Evolutionary conservation across 2,888 invertebrate genomes (phyloP).

Genomic region (Polyommatus icarus): DNA sequence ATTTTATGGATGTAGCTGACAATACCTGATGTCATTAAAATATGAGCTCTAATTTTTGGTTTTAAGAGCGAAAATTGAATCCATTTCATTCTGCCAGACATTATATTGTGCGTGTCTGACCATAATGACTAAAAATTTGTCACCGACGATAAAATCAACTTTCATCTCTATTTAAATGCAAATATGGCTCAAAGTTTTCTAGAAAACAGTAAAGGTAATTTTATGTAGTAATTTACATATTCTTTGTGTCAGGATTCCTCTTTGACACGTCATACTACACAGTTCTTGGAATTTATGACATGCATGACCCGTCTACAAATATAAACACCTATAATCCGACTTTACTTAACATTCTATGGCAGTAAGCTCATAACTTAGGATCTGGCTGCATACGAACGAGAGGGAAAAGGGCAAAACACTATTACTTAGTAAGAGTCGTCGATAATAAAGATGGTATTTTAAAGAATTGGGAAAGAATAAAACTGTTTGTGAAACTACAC

Average conservation of each 20-base stretch:
- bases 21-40: constrained; percentile 11
- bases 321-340: constrained; percentile 15
- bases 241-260: constrained; percentile 43
- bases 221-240: constrained; percentile 38
- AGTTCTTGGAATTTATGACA: constrained; percentile 28
- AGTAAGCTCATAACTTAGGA: not conserved
- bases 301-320: not conserved
- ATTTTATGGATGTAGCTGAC: not conserved
- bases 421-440: not conserved
- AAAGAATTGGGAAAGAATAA: not conserved
- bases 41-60: constrained; percentile 1
- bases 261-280: constrained; percentile 44
- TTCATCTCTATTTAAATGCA: constrained; percentile 30
- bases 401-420: not conserved
- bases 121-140: constrained; percentile 15
- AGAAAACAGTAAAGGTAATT: constrained; percentile 20
- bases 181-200: constrained; percentile 34
- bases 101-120: constrained; percentile 28
- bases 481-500: not conserved
- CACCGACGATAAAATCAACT: constrained; percentile 17
- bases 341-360: constrained; percentile 4
- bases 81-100: not conserved
- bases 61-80: constrained; percentile 2
- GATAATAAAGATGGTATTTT: not conserved
- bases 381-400: not conserved